Evolutionary conservation across 1,140 invertebrate species (phyloP), one percentile per base, ranked within the genome.

Genomic region (Catajapyx aquilonaris): DNA sequence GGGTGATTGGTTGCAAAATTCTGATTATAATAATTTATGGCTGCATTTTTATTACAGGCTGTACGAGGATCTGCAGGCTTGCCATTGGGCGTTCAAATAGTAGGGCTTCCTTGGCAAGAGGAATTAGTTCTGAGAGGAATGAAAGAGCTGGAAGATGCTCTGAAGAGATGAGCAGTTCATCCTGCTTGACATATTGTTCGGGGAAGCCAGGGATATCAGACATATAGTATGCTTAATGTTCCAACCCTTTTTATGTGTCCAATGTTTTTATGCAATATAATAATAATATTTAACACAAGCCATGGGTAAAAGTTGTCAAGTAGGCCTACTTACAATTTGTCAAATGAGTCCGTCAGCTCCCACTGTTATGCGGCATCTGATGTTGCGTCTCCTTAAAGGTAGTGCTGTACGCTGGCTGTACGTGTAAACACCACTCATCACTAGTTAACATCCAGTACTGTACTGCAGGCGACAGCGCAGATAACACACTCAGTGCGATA

Each of bases 51-150:
- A 20, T 41, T 31, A 17, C 39, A 51, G 50, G 46, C 39, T 16
- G 39, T 44, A 9, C 25, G 25, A 31, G 52, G 41, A 5, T 47
- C 56, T 2, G 44, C 38, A 4, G 56, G 55, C 15, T 44, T 58
- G 40, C 56, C 58, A 1, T 45, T 60, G 10, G 48, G 44, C 35
- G 52, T 60, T 5, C 58, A 60, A 42, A 39, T 57, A 4, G 52
- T 56, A 5, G 49, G 45, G 3, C 41, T 49, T n/a, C 58, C 57
- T 3, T 60, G 44, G 47, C 44, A 51, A 37, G 58, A 60, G 36
- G 58, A 60, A 40, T 31, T 53, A n/a, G 44, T 55, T 28, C 42
- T 55, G 4, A 34, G 50, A 11, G 44, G 42, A 2, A 53, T 55
- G 53, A 38, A 41, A 5, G 52, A 52, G 19, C 20, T 55, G 20